These are phyloP conservation scores for Amblyjoppa fuscipennis DNA, from an alignment of 2,888 invertebrate genomes.

Conservation along the genomic window DNA sequence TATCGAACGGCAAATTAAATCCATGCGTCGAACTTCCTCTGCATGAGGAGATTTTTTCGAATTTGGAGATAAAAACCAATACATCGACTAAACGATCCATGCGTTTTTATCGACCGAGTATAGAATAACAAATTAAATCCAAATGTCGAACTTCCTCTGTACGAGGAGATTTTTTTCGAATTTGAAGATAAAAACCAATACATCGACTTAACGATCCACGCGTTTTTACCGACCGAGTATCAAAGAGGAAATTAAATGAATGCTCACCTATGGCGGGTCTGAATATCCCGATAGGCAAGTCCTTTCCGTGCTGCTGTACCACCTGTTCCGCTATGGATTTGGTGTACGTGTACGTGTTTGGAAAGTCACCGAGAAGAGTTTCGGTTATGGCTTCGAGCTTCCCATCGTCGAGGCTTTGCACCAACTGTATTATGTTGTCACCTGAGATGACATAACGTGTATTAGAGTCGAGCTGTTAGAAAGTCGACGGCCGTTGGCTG, in stretches of 20 bases:
- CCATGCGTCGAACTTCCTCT: no score
- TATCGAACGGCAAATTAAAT: no score
- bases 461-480: slow-evolving; percentile 4
- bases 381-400: slow-evolving; percentile 81
- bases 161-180: slow-evolving; percentile 85
- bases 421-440: slow-evolving; percentile 81
- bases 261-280: slow-evolving; percentile 89
- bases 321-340: slow-evolving; percentile 90
- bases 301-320: slow-evolving; percentile 86
- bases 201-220: not conserved
- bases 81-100: no score
- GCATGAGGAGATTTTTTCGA: no score
- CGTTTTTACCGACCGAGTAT: not conserved
- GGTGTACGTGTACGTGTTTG: slow-evolving; percentile 91
- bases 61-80: no score
- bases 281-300: slow-evolving; percentile 89
- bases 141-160: slow-evolving; percentile 84
- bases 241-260: slow-evolving; percentile 1
- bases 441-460: slow-evolving; percentile 71
- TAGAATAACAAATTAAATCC: no score
- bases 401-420: slow-evolving; percentile 82
- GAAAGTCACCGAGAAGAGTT: slow-evolving; percentile 85
- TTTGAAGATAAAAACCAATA: not conserved
- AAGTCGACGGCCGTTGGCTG: not conserved
- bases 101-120: no score